Evolutionary conservation across 2,113 vertebrate genomes (phyloP).

Genomic region (Jaculus jaculus): DNA sequence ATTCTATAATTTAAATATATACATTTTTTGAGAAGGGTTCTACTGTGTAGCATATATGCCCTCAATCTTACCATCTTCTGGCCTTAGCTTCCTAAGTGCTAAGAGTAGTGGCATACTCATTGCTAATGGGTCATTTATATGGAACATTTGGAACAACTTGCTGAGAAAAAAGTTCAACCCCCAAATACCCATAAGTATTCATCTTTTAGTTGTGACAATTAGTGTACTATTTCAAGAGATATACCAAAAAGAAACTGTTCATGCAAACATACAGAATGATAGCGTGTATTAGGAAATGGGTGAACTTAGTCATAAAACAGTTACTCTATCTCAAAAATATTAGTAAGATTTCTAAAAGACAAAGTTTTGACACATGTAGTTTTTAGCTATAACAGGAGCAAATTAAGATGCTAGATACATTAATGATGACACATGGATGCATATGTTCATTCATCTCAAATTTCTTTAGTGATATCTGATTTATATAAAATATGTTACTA

Average conservation of each 20-base stretch:
- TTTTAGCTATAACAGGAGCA: background rate
- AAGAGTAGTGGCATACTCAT: background rate
- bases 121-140: constrained; percentile 36
- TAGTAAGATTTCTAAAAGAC: background rate
- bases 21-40: background rate
- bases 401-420: background rate
- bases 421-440: background rate
- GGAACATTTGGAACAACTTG: constrained; percentile 39
- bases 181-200: background rate
- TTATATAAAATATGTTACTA: background rate
- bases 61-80: background rate
- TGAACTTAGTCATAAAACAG: background rate
- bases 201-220: background rate
- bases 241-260: background rate
- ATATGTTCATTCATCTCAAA: background rate
- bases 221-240: background rate
- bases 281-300: background rate
- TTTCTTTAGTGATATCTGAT: background rate
- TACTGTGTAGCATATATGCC: background rate
- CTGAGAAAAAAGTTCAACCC: background rate
- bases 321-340: background rate
- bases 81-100: background rate
- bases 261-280: background rate
- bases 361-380: background rate
- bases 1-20: background rate